phyloP scores from a whole-genome alignment of 2,888 invertebrate species.

The Philereme transversata region DNA sequence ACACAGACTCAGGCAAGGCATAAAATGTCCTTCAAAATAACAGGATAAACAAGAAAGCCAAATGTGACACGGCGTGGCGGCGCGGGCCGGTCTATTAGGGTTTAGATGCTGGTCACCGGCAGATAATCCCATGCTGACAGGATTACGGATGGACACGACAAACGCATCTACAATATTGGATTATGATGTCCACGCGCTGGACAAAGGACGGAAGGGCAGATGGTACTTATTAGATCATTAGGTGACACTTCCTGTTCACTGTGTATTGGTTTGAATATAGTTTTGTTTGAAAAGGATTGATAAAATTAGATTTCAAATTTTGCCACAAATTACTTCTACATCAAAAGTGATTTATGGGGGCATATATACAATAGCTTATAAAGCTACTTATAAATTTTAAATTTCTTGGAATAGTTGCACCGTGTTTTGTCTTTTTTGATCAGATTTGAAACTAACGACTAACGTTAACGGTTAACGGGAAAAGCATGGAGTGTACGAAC shows the following conservation, averaged over 20 bases:
- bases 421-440: no score
- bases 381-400: no score
- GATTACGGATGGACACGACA: constrained; percentile 70
- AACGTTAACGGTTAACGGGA: no score
- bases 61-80: neutral
- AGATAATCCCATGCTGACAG: constrained; percentile 68
- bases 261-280: constrained; percentile 22
- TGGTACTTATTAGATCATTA: constrained; percentile 38
- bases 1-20: no score
- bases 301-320: constrained; percentile 16
- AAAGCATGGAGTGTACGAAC: no score
- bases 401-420: no score
- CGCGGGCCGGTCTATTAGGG: constrained; percentile 20
- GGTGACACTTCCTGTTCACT: constrained; percentile 46
- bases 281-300: constrained; percentile 21
- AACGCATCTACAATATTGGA: constrained; percentile 70
- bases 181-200: constrained; percentile 53
- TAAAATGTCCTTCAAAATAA: no score
- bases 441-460: no score
- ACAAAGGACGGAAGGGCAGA: constrained; percentile 45
- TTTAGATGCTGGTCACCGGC: constrained; percentile 47
- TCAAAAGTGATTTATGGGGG: no score
- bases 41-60: neutral
- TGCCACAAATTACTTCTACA: no score
- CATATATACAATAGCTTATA: no score